Evolutionary conservation across 2,113 vertebrate species (phyloP).

Genomic region (human): GRCh38 chr3:15825001-15825500

Average conservation of each 20-base stretch:
- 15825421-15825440: not conserved
- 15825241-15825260: not conserved
- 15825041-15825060: not conserved
- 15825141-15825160: not conserved
- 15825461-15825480: not conserved
- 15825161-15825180: not conserved
- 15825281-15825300: not conserved
- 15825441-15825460: not conserved
- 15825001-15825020: not conserved
- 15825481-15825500: not conserved
- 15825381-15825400: not conserved
- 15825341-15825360: conserved; percentile 37
- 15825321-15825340: not conserved
- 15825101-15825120: not conserved
- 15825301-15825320: not conserved
- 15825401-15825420: not conserved
- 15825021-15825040: not conserved
- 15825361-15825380: not conserved
- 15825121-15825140: conserved; percentile 22
- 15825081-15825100: not conserved
- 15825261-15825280: not conserved
- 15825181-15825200: not conserved
- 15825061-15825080: not conserved
- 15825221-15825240: not conserved
- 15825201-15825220: not conserved